Conservation (phyloP, 1,140 invertebrate genomes). For the Drosophila gunungcola region DNA sequence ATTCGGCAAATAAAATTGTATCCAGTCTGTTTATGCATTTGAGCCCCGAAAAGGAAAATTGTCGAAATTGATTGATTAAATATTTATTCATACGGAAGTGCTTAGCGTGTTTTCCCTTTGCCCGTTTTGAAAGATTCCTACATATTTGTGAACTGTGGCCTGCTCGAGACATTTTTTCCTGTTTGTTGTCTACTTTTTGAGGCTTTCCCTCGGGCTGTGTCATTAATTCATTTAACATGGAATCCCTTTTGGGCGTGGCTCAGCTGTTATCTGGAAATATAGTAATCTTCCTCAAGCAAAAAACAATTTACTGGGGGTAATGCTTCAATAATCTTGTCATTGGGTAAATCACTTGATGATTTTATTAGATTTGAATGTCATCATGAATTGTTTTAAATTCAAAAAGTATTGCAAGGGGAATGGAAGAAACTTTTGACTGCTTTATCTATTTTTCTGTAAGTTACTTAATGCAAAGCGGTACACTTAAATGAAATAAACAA, state of each 20-base stretch:
- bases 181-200: conserved; percentile 28
- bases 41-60: conserved; percentile 61
- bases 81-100: conserved; percentile 79
- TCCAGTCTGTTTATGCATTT: conserved; percentile 61
- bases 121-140: conserved; percentile 10
- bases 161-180: not conserved
- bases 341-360: not conserved
- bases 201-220: conserved; percentile 20
- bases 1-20: conserved; percentile 55
- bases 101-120: conserved; percentile 47
- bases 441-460: too few relatives aligned
- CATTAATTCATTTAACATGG: conserved; percentile 57
- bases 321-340: conserved; percentile 3
- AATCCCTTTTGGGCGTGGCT: conserved; percentile 23
- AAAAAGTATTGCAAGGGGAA: too few relatives aligned
- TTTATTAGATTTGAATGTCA: not conserved
- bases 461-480: too few relatives aligned
- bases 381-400: too few relatives aligned
- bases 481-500: not conserved
- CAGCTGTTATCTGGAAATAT: conserved; percentile 1
- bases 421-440: too few relatives aligned
- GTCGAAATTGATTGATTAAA: conserved; percentile 80
- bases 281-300: conserved; percentile 9
- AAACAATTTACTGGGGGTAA: not conserved
- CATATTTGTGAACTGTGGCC: conserved; percentile 53